Evolutionary conservation across 2,797 vertebrate genomes (phyloP), one percentile per base, ranked within the genome.

Genomic region (Rachycentron canadum): DNA sequence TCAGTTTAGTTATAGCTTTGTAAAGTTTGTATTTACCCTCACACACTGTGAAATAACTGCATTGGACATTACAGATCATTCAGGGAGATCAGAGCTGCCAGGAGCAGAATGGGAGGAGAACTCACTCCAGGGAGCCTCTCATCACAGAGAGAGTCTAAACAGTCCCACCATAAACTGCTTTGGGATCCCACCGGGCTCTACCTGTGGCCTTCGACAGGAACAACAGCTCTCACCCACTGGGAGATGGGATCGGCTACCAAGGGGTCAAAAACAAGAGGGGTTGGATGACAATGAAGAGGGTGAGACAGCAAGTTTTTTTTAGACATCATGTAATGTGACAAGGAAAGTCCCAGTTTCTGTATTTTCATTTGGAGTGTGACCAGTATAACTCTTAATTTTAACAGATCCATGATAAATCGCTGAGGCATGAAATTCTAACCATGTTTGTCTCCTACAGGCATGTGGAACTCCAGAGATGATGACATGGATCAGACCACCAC

Each of bases 71-170:
- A 17, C 73, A 83, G 69, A 62, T 74, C 40, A 70, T 57, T 61
- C 80, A 32, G 83, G 78, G 50, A 67, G 5, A 23, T 76, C 83
- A 45, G 65, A 8, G 53, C 67, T 67, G 60, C 86, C 73, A 0
- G 73, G 16, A 78, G 53, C 69, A 43, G 76, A 71, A 7, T 73
- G 73, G 77, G 66, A n/a, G 10, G 86, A 84, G 32, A 40, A 57
- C 30, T n/a, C 40, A 0, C 19, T 83, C 19, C 82, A 73, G 21
- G 53, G 43, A 30, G 13, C n/a, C 40, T 38, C 67, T 55, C 23
- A 50, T 41, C 36, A 62, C 36, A 23, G 41, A 67, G 71, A 69
- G 47, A 49, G 14, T 3, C 32, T 3, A 2, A 0, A 1, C 45
- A 71, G 45, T 41, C 30, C 78, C 21, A 36, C 61, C 9, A 5